phyloP scores from a whole-genome alignment of 37 sponge, comb jelly and placozoan genomes.

The Hexactinellida sp. region DNA sequence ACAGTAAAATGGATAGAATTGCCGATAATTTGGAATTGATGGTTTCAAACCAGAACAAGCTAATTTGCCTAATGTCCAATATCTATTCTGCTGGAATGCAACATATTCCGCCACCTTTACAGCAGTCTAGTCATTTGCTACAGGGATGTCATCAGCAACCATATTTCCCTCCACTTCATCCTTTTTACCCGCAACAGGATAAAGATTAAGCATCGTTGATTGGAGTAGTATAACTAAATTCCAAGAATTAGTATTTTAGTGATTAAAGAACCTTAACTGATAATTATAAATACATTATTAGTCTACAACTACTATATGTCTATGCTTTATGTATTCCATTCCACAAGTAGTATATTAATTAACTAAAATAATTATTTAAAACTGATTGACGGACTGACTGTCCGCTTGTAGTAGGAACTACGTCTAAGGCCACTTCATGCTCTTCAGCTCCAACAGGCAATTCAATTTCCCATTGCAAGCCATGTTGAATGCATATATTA shows the following conservation, averaged over 20 bases:
- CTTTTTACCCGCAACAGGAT: not conserved
- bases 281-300: not conserved
- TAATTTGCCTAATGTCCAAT: not conserved
- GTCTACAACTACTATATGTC: not conserved
- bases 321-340: not conserved
- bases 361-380: constrained; percentile 6
- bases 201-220: not conserved
- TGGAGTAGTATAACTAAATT: not conserved
- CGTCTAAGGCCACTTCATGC: not conserved
- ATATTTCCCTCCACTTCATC: not conserved
- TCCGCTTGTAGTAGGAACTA: constrained; percentile 8
- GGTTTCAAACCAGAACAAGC: not conserved
- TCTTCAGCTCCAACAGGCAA: constrained; percentile 6
- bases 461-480: constrained; percentile 10
- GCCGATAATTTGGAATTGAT: constrained; percentile 3
- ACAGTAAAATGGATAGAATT: constrained; percentile 17
- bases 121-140: not conserved
- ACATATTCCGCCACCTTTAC: constrained; percentile 10
- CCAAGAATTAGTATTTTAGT: not conserved
- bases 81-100: not conserved
- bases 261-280: not conserved
- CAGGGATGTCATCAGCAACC: not conserved
- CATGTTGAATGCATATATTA: constrained; percentile 13
- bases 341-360: not conserved
- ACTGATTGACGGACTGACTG: constrained; percentile 8